These are phyloP conservation scores for Norana najaformis DNA, from an alignment of 2,888 invertebrate species.

Conservation along the genomic window DNA sequence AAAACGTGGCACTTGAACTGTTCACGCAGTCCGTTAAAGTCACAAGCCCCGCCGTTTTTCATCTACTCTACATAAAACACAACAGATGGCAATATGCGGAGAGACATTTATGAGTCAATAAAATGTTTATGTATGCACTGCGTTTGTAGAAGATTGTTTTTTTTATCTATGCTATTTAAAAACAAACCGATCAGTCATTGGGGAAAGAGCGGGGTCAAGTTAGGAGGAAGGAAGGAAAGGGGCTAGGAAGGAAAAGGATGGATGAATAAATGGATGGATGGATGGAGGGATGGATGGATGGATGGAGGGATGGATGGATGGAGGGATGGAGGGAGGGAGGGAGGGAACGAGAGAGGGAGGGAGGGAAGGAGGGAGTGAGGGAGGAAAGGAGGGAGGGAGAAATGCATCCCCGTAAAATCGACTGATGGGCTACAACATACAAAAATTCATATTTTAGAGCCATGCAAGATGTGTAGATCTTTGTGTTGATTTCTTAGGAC, in stretches of 20 bases:
- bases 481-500: no score
- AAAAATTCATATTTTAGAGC: no score
- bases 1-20: neutral
- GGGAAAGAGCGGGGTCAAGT: no score
- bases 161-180: neutral
- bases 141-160: neutral
- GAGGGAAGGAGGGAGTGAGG: neutral
- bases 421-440: no score
- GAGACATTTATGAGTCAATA: neutral
- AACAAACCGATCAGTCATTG: neutral
- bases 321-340: neutral
- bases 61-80: neutral
- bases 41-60: neutral
- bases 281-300: constrained; percentile 4
- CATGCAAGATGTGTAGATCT: no score
- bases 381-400: neutral
- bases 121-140: neutral
- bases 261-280: neutral
- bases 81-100: neutral
- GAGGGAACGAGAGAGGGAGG: neutral
- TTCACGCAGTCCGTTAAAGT: neutral
- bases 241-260: neutral
- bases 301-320: neutral
- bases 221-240: no score
- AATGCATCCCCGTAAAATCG: no score